Evolutionary conservation across 2,888 invertebrate species (phyloP).

Genomic region (Troglohyphantes excavatus): DNA sequence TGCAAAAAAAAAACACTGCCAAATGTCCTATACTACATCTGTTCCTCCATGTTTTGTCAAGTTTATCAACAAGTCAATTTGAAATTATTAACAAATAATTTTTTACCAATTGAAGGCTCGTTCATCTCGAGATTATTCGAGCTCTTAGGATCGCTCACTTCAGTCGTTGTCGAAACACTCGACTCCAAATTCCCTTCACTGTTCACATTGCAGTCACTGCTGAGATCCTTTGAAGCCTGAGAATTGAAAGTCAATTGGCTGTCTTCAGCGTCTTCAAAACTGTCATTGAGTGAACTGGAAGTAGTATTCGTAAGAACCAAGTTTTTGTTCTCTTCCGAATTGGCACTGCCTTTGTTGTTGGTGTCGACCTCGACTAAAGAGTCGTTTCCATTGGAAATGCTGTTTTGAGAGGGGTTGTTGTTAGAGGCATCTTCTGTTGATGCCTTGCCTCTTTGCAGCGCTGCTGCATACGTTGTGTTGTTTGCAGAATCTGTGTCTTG

Average conservation of each 20-base stretch:
- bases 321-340: constrained; percentile 7
- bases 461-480: constrained; percentile 53
- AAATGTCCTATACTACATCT: too few relatives aligned
- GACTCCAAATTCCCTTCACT: constrained; percentile 16
- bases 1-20: too few relatives aligned
- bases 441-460: constrained; percentile 35
- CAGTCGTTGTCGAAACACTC: not conserved
- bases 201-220: constrained; percentile 11
- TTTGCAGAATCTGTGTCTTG: not conserved
- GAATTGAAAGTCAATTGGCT: constrained; percentile 52
- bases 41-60: too few relatives aligned
- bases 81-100: not conserved
- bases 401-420: constrained; percentile 26
- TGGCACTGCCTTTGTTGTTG: constrained; percentile 20
- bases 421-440: constrained; percentile 41
- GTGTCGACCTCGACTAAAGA: not conserved
- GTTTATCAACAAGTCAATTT: too few relatives aligned
- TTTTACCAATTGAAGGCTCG: constrained; percentile 34
- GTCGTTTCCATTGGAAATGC: constrained; percentile 38
- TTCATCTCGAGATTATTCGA: constrained; percentile 22
- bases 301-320: not conserved
- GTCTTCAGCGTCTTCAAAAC: constrained; percentile 64
- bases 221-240: not conserved
- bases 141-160: not conserved
- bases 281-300: constrained; percentile 27